Base-by-base conservation (phyloP, 2,113 vertebrate species). In the Oxyura jamaicensis region DNA sequence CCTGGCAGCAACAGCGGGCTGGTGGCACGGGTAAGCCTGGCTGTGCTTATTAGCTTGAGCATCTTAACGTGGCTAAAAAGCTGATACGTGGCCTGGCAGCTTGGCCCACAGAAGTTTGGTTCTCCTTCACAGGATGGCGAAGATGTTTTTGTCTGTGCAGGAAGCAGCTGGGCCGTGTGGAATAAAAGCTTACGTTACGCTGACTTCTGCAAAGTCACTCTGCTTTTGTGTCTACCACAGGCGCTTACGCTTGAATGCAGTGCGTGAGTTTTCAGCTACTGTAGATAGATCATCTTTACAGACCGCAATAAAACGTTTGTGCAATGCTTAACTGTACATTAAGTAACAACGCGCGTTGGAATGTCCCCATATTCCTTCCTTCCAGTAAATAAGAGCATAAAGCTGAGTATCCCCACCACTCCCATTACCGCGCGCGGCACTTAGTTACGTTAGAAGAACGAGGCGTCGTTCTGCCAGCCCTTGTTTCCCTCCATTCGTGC, bases 391-490 rank as follows among this genome's bases (percentile, higher is more conserved):
- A 93, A 44, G 52, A 84, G 48, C 84, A 78, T 75, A 86, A 91
- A 96, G 86, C 35, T 15, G 6, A 88, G 85, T 93, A 91, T 96
- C 91, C 90, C 94, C 95, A 96, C 63, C 93, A 83, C 90, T 93
- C 66, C 81, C 95, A 95, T 97, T 96, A 96, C 79, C 72, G 65
- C 4, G 0, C 22, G 16, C 71, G 83, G 91, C 91, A 95, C 93
- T 96, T 96, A 93, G 91, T 91, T 95, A 79, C 86, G 67, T 95
- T 84, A 95, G 95, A 93, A 84, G 93, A 91, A 95, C 31, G 91
- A 93, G 77, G 50, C 82, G 7, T 82, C 75, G 88, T 86, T 93
- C 95, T 97, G 94, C 95, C 95, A 96, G 72, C 91, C 92, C 85
- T 36, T 65, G 75, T 75, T 90, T 93, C 83, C 80, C 82, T 93